A percentile compares a stretch with the other conserved stretches of the same genome.
These are phyloP conservation scores for Onthophagus taurus DNA, from an alignment of 1,140 invertebrate species.

Conservation along the genomic window DNA sequence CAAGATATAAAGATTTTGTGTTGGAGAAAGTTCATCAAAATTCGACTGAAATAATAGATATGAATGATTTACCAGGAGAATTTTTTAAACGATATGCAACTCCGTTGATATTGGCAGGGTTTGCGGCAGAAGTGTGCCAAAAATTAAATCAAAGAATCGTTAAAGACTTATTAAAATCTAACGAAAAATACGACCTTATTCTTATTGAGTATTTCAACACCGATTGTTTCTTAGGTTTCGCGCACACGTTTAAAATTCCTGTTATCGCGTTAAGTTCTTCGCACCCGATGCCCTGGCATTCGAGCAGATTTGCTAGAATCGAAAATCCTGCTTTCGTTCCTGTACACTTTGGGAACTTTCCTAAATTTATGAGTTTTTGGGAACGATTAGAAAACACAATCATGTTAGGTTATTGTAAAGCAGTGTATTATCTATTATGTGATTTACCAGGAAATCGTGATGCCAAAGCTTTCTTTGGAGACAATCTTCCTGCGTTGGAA, in stretches of 20 bases:
- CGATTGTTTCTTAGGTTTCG: slow-evolving; percentile 55
- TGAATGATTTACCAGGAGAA: not conserved
- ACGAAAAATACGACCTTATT: slow-evolving; percentile 52
- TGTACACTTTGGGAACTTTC: not conserved
- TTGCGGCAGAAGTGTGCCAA: slow-evolving; percentile 14
- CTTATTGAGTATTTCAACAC: slow-evolving; percentile 59
- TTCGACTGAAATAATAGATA: slow-evolving; percentile 9
- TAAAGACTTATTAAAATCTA: slow-evolving; percentile 39
- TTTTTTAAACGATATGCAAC: slow-evolving; percentile 3
- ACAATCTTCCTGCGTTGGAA: slow-evolving; percentile 46
- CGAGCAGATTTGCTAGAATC: not conserved
- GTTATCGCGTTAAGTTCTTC: slow-evolving; percentile 37
- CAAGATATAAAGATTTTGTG: slow-evolving; percentile 48
- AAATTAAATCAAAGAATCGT: slow-evolving; percentile 24
- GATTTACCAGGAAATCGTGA: slow-evolving; percentile 33
- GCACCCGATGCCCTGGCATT: slow-evolving; percentile 40
- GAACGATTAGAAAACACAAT: slow-evolving; percentile 20
- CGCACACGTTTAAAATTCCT: slow-evolving; percentile 51
- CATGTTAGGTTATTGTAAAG: slow-evolving; percentile 34
- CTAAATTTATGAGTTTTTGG: slow-evolving; percentile 8
- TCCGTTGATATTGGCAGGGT: slow-evolving; percentile 6
- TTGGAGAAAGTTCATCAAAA: slow-evolving; percentile 4
- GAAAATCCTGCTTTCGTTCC: slow-evolving; percentile 9
- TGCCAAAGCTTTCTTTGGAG: slow-evolving; percentile 44
- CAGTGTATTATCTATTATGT: slow-evolving; percentile 25